These are phyloP conservation scores for Heteromormyrus szaboi DNA, from an alignment of 2,797 vertebrate species.

Conservation along the genomic window DNA sequence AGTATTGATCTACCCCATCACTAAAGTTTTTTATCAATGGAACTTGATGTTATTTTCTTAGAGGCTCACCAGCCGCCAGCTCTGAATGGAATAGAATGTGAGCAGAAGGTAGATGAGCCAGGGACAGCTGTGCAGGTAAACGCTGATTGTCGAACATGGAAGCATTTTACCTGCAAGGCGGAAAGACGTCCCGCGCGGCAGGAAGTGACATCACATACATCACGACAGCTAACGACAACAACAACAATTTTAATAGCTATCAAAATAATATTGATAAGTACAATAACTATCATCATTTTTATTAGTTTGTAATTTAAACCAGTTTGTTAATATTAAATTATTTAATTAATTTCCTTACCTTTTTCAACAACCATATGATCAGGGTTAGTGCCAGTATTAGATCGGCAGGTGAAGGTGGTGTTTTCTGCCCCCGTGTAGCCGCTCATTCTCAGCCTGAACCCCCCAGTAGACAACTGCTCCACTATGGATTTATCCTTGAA, in stretches of 20 bases:
- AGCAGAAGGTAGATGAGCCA: slow-evolving; percentile 50
- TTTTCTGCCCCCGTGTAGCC: slow-evolving; percentile 50
- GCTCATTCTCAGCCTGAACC: slow-evolving; percentile 54
- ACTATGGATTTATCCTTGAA: slow-evolving; percentile 54
- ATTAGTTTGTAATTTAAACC: not conserved
- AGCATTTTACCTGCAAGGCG: slow-evolving; percentile 46
- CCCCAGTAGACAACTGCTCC: slow-evolving; percentile 41
- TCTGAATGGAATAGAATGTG: slow-evolving; percentile 38
- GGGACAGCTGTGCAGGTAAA: slow-evolving; percentile 50
- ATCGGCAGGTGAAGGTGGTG: slow-evolving; percentile 65
- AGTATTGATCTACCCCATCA: not conserved
- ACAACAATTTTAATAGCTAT: not conserved
- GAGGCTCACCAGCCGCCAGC: slow-evolving; percentile 29
- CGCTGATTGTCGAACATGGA: slow-evolving; percentile 57
- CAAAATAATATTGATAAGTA: not conserved
- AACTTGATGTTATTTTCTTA: slow-evolving; percentile 11
- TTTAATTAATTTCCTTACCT: slow-evolving; percentile 41
- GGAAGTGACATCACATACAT: not conserved
- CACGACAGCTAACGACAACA: not conserved
- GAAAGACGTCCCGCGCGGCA: not conserved
- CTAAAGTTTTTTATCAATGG: not conserved
- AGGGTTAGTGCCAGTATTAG: slow-evolving; percentile 28
- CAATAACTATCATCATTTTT: not conserved
- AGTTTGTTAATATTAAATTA: not conserved
- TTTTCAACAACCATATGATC: slow-evolving; percentile 40